These are phyloP conservation scores for Brachypteracias leptosomus DNA, from an alignment of 2,113 vertebrate genomes.

Conservation along the genomic window DNA sequence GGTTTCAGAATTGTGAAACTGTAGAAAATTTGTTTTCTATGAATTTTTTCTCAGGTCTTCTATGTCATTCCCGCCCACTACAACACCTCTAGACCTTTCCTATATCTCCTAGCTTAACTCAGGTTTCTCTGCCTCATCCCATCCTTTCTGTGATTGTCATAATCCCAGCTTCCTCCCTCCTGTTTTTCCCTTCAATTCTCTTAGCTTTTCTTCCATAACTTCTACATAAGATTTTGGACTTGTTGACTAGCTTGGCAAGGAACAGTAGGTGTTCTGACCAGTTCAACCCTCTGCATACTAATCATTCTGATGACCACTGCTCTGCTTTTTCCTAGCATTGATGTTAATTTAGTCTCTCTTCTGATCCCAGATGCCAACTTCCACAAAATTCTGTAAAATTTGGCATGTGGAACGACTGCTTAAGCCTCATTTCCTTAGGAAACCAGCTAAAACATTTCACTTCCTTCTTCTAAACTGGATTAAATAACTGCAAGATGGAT, in stretches of 20 bases:
- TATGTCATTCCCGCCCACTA: not conserved
- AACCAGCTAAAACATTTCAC: conserved; percentile 44
- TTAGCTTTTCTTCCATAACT: not conserved
- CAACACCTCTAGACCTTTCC: not conserved
- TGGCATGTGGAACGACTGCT: conserved; percentile 14
- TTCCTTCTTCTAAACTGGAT: conserved; percentile 37
- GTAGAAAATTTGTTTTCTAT: not conserved
- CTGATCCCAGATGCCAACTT: conserved; percentile 13
- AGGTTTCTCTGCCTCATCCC: not conserved
- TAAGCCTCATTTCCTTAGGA: conserved; percentile 66
- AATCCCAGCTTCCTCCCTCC: not conserved
- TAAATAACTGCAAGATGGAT: conserved; percentile 30
- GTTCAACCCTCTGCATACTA: not conserved
- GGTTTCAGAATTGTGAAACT: not conserved
- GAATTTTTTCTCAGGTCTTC: not conserved
- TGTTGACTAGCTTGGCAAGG: not conserved
- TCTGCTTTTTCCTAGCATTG: not conserved
- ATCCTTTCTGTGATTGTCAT: not conserved
- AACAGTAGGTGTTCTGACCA: not conserved
- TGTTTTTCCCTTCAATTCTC: not conserved
- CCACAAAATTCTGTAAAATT: conserved; percentile 3
- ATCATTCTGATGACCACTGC: not conserved
- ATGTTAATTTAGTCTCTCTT: not conserved
- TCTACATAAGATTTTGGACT: not conserved
- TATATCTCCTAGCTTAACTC: not conserved